A percentile compares a stretch with the other conserved stretches of the same genome.
These are phyloP conservation scores for Acanthochromis polyacanthus DNA, from an alignment of 2,113 vertebrate species.

Conservation along the genomic window DNA sequence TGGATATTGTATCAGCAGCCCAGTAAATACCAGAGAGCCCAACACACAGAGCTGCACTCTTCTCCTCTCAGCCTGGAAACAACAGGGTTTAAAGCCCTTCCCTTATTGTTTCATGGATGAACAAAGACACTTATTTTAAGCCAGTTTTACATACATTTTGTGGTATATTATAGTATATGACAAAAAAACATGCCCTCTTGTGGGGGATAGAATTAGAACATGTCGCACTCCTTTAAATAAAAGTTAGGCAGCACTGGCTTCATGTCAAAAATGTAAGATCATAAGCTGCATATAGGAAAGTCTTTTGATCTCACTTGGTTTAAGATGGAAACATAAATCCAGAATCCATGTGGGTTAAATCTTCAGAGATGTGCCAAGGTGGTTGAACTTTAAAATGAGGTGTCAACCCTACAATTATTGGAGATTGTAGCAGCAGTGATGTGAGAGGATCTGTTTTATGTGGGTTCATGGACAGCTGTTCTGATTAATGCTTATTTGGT, in stretches of 20 bases:
- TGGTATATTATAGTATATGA: constrained; percentile 9
- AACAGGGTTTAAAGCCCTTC: constrained; percentile 29
- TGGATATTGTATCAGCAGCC: constrained; percentile 82
- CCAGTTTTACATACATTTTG: constrained; percentile 11
- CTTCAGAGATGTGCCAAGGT: background rate
- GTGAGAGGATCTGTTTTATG: background rate
- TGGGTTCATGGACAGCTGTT: background rate
- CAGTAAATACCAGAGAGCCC: constrained; percentile 63
- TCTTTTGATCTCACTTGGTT: constrained; percentile 47
- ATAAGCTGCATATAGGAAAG: constrained; percentile 37
- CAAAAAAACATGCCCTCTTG: constrained; percentile 58
- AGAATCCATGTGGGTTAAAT: constrained; percentile 23
- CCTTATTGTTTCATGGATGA: constrained; percentile 40
- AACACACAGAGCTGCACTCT: constrained; percentile 51
- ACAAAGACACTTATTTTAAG: constrained; percentile 21
- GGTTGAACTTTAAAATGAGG: no score
- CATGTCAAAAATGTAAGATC: constrained; percentile 52
- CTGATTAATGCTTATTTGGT: no score
- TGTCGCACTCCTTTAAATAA: constrained; percentile 2
- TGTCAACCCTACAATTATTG: no score
- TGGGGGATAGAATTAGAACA: constrained; percentile 58
- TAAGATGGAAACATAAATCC: constrained; percentile 52
- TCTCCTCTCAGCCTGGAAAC: constrained; percentile 21
- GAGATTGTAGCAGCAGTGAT: background rate
- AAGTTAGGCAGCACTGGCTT: constrained; percentile 36